Evolutionary conservation across 2,113 vertebrate species (phyloP).

Genomic region (Zosterops hypoxanthus): DNA sequence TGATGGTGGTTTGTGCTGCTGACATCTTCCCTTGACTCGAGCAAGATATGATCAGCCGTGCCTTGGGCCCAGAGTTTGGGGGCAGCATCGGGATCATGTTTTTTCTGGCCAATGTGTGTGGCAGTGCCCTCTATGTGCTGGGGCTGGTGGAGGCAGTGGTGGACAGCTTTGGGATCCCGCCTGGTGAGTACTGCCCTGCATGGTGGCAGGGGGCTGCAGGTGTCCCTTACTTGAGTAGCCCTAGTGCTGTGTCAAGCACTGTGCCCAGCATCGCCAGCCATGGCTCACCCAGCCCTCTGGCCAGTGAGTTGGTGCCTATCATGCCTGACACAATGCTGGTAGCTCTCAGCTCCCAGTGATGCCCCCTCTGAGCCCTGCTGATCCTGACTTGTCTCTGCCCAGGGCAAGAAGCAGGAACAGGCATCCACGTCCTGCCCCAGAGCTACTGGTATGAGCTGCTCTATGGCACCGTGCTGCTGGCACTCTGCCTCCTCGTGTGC

Average conservation of each 20-base stretch:
- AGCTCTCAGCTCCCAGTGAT: background rate
- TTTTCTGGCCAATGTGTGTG: conserved; percentile 90
- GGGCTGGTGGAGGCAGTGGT: conserved; percentile 88
- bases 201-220: background rate
- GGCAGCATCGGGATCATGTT: conserved; percentile 94
- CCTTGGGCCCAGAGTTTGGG: conserved; percentile 89
- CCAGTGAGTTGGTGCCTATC: background rate
- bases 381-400: background rate
- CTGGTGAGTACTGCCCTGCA: conserved; percentile 47
- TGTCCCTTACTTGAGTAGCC: background rate
- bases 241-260: background rate
- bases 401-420: background rate
- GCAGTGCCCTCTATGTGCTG: conserved; percentile 86
- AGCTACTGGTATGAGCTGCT: conserved; percentile 90
- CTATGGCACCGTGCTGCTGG: conserved; percentile 78
- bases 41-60: conserved; percentile 92
- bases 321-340: fast-evolving
- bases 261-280: fast-evolving
- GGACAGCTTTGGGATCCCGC: conserved; percentile 79
- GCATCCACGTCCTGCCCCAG: conserved; percentile 75
- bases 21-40: conserved; percentile 49
- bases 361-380: fast-evolving
- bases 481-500: conserved; percentile 87
- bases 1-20: background rate
- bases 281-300: background rate